Evolutionary conservation across 2,113 vertebrate species (phyloP).

Genomic region (Xenus cinereus): DNA sequence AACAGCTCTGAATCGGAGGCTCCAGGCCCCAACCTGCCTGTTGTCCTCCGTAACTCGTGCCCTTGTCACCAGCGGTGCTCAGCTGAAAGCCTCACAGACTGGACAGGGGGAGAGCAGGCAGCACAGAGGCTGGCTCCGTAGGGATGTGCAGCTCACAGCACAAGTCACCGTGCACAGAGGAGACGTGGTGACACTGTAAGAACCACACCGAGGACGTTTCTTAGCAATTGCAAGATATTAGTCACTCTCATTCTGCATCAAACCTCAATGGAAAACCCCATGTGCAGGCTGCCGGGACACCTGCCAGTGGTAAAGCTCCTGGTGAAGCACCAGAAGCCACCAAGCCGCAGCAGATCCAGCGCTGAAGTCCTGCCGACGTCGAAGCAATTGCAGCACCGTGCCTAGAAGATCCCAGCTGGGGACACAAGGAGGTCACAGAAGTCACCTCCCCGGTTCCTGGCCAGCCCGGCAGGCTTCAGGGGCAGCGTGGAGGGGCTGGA

Average conservation of each 20-base stretch:
- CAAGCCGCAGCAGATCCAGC: background rate
- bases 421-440: rapidly evolving
- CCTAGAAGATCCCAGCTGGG: rapidly evolving
- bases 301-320: background rate
- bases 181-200: background rate
- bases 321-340: background rate
- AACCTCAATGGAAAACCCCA: background rate
- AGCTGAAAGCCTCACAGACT: too few relatives aligned
- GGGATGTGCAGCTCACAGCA: background rate
- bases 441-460: rapidly evolving
- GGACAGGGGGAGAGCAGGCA: background rate
- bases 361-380: rapidly evolving
- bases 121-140: background rate
- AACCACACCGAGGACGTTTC: background rate
- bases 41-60: rapidly evolving
- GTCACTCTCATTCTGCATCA: background rate
- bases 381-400: rapidly evolving
- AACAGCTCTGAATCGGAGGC: background rate
- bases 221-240: background rate
- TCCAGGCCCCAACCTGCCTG: background rate
- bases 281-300: background rate
- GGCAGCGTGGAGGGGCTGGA: background rate
- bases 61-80: background rate
- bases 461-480: background rate
- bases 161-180: background rate